A percentile compares a stretch with the other conserved stretches of the same genome.
phyloP scores from a whole-genome alignment of 2,797 vertebrate genomes.

The Chromobotia macracanthus region DNA sequence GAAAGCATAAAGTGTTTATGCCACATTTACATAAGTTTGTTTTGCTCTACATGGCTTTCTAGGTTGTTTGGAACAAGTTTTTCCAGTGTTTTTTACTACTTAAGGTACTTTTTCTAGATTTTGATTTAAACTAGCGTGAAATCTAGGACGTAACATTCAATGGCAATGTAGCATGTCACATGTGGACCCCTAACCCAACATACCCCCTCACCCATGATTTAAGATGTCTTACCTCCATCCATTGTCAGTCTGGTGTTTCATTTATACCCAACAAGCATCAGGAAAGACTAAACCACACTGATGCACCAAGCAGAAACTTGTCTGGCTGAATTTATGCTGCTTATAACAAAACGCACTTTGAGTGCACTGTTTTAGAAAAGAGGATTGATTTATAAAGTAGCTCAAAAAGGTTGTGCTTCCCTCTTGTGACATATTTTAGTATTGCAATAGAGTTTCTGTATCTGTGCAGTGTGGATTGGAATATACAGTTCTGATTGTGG shows the following conservation, averaged over 20 bases:
- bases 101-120: constrained; percentile 16
- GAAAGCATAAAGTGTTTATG: constrained; percentile 3
- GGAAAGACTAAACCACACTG: not conserved
- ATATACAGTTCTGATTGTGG: too few species aligned
- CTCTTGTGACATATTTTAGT: constrained; percentile 29
- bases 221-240: not conserved
- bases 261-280: not conserved
- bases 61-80: constrained; percentile 39
- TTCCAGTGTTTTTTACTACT: constrained; percentile 1
- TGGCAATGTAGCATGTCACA: constrained; percentile 10
- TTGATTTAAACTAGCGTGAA: not conserved
- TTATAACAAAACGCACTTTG: too few species aligned
- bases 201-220: not conserved
- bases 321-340: too few species aligned
- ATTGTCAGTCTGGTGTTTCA: not conserved
- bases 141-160: constrained; percentile 4
- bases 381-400: not conserved
- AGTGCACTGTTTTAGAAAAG: not conserved
- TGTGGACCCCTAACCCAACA: not conserved
- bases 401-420: not conserved
- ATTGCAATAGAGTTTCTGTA: not conserved
- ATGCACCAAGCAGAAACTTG: not conserved
- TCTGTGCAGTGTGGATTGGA: too few species aligned
- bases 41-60: constrained; percentile 43
- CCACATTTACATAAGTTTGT: constrained; percentile 16